Evolutionary conservation across 1,140 invertebrate genomes (phyloP), one percentile per base, ranked within the genome.

Genomic region (Pseudomyrmex cubaensis): DNA sequence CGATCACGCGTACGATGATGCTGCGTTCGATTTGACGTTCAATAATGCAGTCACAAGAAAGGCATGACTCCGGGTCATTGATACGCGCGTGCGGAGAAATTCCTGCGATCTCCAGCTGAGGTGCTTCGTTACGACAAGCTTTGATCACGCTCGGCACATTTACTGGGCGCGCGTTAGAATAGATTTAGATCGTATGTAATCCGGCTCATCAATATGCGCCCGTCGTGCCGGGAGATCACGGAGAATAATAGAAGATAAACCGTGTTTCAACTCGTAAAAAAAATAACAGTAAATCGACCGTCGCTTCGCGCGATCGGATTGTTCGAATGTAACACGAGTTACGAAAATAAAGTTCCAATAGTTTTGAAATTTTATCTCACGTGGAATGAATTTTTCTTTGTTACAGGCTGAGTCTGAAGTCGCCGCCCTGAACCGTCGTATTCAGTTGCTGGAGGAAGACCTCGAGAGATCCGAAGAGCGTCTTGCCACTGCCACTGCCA

Each of bases 401-500:
- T 95, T 96, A 20, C 95, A 99, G 99, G 98, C 98, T 94, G 99
- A 99, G 95, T 98, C 98, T 93, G 99, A 99, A 95, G 98, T 99
- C 87, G 98, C 98, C 93, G 98, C 98, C 92, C 96, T 99, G 91
- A 99, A 99, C 95, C 97, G 99, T 95, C 98, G 99, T 94, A 99
- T 99, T 95, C 98, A 99, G 95, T 96, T 99, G 92, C 95, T 99
- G 94, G 99, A 99, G 96, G 99, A 99, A 95, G 99, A 99, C 95
- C 96, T 99, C 90, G 99, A 99, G 95, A 97, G 99, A 95, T 99
- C 99, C 85, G 99, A 99, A 95, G 98, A 99, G 94, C 97, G 99
- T 95, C 96, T 99, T 90, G 97, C 98, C 92, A 98, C 98, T 88
- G 98, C 99, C 94, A 98, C 98, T 91, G 97, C 97, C 93, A 99